Base-by-base conservation (phyloP, 2,797 vertebrate species). In the Trachurus trachurus region DNA sequence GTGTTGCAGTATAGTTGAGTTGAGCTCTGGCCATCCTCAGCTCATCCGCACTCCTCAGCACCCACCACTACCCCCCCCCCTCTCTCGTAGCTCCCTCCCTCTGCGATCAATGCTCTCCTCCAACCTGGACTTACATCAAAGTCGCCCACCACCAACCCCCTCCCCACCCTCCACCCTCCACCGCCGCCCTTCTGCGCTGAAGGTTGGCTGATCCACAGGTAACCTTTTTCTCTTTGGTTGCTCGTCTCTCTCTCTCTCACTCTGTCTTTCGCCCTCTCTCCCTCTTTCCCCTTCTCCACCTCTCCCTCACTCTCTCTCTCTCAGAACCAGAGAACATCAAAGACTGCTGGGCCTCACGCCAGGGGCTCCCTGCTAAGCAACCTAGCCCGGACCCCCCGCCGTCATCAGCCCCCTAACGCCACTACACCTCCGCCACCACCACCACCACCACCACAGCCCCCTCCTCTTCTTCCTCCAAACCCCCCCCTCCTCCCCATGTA, bases 291-390 rank as follows among this genome's bases (percentile, higher is more conserved):
- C 56, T 60, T 53, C 71, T 50, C 67, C 54, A 4, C 21, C 26
- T 26, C 26, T 26, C 26, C 3, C 26, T 26, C 26, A 1, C 31
- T 34, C 63, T 63, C 29, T 57, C 50, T 66, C 84, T 80, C 66
- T 68, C 66, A 83, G 87, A 92, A 90, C 87, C 87, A 31, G 80
- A 86, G 84, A 91, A 91, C 93, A 94, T 95, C 93, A 94, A 95
- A 95, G 93, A 88, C 89, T 62, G 92, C 95, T 95, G 96, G 96
- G 96, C 94, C 93, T 95, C 83, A 89, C 91, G 93, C 92, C 92
- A 92, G 90, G 90, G 89, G 86, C 90, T 92, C 90, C 93, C 90
- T 81, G 83, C 91, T 85, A 90, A 82, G 87, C 91, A 93, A 89
- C 88, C 90, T 87, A 81, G 82, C 84, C 78, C 13, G 26, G 87